Evolutionary conservation across 2,888 invertebrate species (phyloP).

Genomic region (Brachyptera risi): DNA sequence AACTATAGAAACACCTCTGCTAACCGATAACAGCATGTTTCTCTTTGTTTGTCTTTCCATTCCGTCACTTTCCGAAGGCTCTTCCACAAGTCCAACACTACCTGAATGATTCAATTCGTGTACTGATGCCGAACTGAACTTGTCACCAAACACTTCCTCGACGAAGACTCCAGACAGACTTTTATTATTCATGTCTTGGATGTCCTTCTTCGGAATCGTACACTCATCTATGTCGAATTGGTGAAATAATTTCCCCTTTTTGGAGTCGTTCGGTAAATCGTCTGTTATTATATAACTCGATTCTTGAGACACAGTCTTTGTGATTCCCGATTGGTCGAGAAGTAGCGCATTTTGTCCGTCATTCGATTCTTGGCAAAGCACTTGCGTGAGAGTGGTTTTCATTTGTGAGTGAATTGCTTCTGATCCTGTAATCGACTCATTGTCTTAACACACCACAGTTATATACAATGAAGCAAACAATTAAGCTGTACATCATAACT

Average conservation of each 20-base stretch:
- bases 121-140: neutral
- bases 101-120: constrained; percentile 15
- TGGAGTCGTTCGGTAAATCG: neutral
- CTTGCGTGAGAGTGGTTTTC: constrained; percentile 59
- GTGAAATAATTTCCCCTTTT: constrained; percentile 12
- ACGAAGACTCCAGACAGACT: constrained; percentile 15
- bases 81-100: constrained; percentile 47
- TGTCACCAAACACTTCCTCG: constrained; percentile 25
- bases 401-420: constrained; percentile 62
- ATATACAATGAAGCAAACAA: constrained; percentile 9
- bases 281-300: constrained; percentile 7
- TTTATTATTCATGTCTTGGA: neutral
- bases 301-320: neutral
- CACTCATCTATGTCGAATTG: neutral
- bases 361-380: constrained; percentile 51
- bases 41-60: constrained; percentile 22
- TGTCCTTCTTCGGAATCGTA: neutral
- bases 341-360: neutral
- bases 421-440: constrained; percentile 52
- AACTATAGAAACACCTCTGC: constrained; percentile 60
- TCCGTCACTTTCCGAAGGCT: constrained; percentile 48
- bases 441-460: constrained; percentile 12
- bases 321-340: constrained; percentile 3
- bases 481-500: neutral
- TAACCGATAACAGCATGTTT: constrained; percentile 38